Conservation (phyloP, 2,888 invertebrate genomes). For the Scaptomyza parva region DNA sequence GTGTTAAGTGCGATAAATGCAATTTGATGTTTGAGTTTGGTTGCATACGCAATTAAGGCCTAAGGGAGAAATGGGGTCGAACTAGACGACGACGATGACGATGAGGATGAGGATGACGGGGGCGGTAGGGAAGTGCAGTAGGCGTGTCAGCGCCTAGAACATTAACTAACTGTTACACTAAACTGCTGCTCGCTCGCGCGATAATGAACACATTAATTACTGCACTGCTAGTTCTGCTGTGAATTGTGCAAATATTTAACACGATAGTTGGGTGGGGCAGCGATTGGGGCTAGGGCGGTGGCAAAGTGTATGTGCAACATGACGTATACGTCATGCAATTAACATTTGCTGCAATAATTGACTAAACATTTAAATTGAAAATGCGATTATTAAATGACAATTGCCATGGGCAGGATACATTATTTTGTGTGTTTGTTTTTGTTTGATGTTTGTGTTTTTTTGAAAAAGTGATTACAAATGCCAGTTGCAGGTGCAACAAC, state of each 20-base stretch:
- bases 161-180: slow-evolving; percentile 58
- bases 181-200: slow-evolving; percentile 38
- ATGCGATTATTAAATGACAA: slow-evolving; percentile 69
- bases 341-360: slow-evolving; percentile 62
- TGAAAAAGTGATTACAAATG: slow-evolving; percentile 62
- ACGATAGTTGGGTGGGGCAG: slow-evolving; percentile 2
- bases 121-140: neutral
- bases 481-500: slow-evolving; percentile 49
- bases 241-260: slow-evolving; percentile 58
- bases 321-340: slow-evolving; percentile 51
- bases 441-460: slow-evolving; percentile 13
- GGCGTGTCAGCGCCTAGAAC: slow-evolving; percentile 42
- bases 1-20: slow-evolving; percentile 75
- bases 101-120: no score
- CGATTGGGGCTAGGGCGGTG: no score
- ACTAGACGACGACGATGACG: no score
- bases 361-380: slow-evolving; percentile 74
- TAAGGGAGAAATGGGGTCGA: neutral
- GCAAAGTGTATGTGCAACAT: slow-evolving; percentile 38
- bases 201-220: slow-evolving; percentile 76
- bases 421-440: neutral
- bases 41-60: slow-evolving; percentile 9
- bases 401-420: slow-evolving; percentile 20
- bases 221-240: slow-evolving; percentile 36
- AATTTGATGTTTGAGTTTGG: slow-evolving; percentile 64